Conservation (phyloP, 2,888 invertebrate genomes). For the Melanophora roralis region DNA sequence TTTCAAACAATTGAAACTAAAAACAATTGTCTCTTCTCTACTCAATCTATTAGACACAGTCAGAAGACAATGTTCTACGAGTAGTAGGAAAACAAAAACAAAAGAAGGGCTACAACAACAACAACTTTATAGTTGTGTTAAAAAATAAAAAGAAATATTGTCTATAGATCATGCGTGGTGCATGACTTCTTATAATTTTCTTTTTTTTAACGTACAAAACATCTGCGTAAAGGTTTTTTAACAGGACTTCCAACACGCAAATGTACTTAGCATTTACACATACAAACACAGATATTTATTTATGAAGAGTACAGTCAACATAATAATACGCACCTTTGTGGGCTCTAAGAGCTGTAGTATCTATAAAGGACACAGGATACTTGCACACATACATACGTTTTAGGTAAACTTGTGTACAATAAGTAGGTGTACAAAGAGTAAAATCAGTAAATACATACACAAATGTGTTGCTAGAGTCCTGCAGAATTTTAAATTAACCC, state of each 20-base stretch:
- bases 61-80: conserved; percentile 8
- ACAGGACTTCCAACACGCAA: neutral
- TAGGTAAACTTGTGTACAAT: neutral
- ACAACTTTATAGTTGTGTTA: conserved; percentile 17
- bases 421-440: conserved; percentile 48
- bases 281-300: neutral
- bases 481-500: conserved; percentile 29
- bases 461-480: conserved; percentile 43
- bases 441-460: neutral
- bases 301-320: conserved; percentile 28
- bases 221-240: conserved; percentile 62
- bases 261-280: neutral
- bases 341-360: neutral
- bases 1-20: conserved; percentile 21
- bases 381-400: conserved; percentile 2
- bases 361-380: neutral
- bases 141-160: conserved; percentile 31
- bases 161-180: conserved; percentile 62
- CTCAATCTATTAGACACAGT: conserved; percentile 17
- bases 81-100: conserved; percentile 20
- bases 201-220: conserved; percentile 41
- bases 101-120: conserved; percentile 20
- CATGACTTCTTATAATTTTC: conserved; percentile 41
- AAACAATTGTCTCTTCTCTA: conserved; percentile 40
- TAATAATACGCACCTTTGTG: neutral